Conservation (phyloP, 2,113 vertebrate genomes). For the Takifugu flavidus region DNA sequence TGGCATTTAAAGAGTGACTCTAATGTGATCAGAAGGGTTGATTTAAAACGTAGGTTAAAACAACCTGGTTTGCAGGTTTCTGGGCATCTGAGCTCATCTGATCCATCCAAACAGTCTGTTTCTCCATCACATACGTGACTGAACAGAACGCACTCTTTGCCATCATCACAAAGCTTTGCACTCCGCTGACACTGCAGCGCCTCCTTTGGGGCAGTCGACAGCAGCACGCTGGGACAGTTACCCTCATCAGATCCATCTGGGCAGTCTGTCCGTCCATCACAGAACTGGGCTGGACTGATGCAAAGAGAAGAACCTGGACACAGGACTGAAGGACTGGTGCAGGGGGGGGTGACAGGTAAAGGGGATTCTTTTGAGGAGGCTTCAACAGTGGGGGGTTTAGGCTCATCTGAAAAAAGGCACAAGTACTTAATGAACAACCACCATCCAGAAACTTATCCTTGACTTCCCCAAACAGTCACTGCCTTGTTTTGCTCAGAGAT, state of each 20-base stretch:
- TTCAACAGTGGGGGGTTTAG: background rate
- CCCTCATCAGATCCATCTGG: slow-evolving; percentile 77
- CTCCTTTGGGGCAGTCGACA: background rate
- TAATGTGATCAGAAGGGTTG: too few species aligned
- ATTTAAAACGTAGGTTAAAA: background rate
- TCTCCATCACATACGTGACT: slow-evolving; percentile 81
- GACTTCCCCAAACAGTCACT: background rate
- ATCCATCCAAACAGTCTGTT: slow-evolving; percentile 82
- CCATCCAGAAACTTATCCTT: background rate
- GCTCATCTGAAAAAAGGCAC: background rate
- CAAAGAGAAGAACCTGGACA: slow-evolving; percentile 72
- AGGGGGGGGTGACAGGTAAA: slow-evolving; percentile 27
- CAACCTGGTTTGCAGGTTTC: slow-evolving; percentile 50
- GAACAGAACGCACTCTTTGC: slow-evolving; percentile 71
- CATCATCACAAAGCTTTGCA: slow-evolving; percentile 65
- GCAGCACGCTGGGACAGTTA: too few species aligned
- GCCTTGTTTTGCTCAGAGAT: too few species aligned
- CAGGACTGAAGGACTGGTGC: slow-evolving; percentile 63
- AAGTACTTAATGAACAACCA: background rate
- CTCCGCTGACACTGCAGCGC: slow-evolving; percentile 55
- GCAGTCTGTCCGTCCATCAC: slow-evolving; percentile 82
- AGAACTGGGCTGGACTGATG: slow-evolving; percentile 70
- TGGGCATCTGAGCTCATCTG: slow-evolving; percentile 74
- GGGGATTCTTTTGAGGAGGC: background rate
- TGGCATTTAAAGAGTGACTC: too few species aligned